Percentiles rank a stretch among this genome's conserved stretches.
Conservation (phyloP, 2,797 vertebrate species). For the Anguilla obscura region DNA sequence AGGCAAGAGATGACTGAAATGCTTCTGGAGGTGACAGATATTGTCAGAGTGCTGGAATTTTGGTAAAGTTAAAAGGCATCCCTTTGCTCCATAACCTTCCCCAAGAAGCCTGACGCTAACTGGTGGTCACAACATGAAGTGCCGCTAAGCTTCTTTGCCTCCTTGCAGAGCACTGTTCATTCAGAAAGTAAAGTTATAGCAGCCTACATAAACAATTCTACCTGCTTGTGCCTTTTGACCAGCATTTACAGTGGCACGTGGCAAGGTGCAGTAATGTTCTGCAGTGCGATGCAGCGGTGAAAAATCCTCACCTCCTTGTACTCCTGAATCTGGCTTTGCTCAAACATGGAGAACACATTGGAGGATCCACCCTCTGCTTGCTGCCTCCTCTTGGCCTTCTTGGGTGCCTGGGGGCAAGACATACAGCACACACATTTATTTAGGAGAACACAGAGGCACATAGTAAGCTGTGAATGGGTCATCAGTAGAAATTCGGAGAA, state of each 20-base stretch:
- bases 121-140: not conserved
- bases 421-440: slow-evolving; percentile 19
- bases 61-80: not conserved
- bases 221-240: not conserved
- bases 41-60: not conserved
- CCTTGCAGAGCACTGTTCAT: not conserved
- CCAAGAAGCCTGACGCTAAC: not conserved
- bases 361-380: slow-evolving; percentile 85
- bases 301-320: slow-evolving; percentile 85
- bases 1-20: slow-evolving; percentile 4
- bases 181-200: not conserved
- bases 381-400: slow-evolving; percentile 91
- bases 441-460: slow-evolving; percentile 9
- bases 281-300: not conserved
- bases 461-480: not conserved
- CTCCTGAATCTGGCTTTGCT: slow-evolving; percentile 96
- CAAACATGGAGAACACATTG: slow-evolving; percentile 96
- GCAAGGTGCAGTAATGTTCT: not conserved
- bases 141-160: not conserved
- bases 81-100: not conserved
- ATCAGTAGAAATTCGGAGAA: not conserved
- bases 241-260: not conserved
- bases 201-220: not conserved
- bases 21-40: not conserved
- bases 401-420: slow-evolving; percentile 79